Conservation (phyloP, 2,797 vertebrate genomes). For the Ammospiza maritima region DNA sequence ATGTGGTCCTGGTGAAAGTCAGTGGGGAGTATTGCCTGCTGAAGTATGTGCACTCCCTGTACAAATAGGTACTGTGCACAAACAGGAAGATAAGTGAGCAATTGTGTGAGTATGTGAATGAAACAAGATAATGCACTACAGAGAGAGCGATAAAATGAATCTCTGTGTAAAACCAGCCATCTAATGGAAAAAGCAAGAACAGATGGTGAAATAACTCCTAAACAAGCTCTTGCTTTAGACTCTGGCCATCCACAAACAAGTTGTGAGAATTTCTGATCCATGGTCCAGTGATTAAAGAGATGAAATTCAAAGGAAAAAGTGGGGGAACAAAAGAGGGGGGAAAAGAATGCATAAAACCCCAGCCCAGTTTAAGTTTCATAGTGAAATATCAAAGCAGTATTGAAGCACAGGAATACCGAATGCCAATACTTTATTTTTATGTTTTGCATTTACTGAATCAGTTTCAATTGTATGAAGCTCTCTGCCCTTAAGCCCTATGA, state of each 20-base stretch:
- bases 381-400: conserved; percentile 82
- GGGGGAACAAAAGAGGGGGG: conserved; percentile 66
- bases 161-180: conserved; percentile 37
- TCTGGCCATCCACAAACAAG: conserved; percentile 65
- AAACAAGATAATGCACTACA: conserved; percentile 32
- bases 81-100: not conserved
- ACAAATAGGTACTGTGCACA: not conserved
- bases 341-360: conserved; percentile 80
- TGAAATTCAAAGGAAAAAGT: conserved; percentile 73
- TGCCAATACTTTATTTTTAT: conserved; percentile 75
- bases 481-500: conserved; percentile 65
- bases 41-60: not conserved
- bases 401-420: conserved; percentile 79
- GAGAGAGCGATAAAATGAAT: conserved; percentile 10
- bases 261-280: conserved; percentile 69
- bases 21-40: not conserved
- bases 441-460: conserved; percentile 77
- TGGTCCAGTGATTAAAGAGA: conserved; percentile 80
- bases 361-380: conserved; percentile 77
- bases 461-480: conserved; percentile 68
- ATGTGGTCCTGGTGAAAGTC: not conserved
- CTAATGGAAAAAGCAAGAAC: conserved; percentile 70
- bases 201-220: conserved; percentile 68
- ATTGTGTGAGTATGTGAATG: not conserved
- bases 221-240: conserved; percentile 52